Evolutionary conservation across 2,888 invertebrate species (phyloP).

Genomic region (Drosophila sordidapex): DNA sequence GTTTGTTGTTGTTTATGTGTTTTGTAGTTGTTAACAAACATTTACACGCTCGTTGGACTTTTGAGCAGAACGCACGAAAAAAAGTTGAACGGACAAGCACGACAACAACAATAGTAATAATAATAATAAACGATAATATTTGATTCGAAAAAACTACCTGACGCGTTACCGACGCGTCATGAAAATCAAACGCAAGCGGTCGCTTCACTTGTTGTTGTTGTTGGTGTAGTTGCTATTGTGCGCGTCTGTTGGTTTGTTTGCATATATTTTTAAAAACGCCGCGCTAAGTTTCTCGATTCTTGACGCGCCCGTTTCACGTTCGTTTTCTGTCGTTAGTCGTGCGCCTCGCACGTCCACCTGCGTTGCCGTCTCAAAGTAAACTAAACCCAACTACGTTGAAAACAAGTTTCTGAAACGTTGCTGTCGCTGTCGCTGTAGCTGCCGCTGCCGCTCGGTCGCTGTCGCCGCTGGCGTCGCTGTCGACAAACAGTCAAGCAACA

Average conservation of each 20-base stretch:
- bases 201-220: slow-evolving; percentile 29
- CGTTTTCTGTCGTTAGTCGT: slow-evolving; percentile 32
- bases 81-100: slow-evolving; percentile 41
- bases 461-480: slow-evolving; percentile 32
- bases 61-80: slow-evolving; percentile 15
- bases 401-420: slow-evolving; percentile 83
- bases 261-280: slow-evolving; percentile 58
- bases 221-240: slow-evolving; percentile 28
- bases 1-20: slow-evolving; percentile 32
- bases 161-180: slow-evolving; percentile 70
- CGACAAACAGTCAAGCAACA: slow-evolving; percentile 55
- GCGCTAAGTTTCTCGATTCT: slow-evolving; percentile 58
- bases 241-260: slow-evolving; percentile 25
- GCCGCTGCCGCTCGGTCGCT: slow-evolving; percentile 4
- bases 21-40: slow-evolving; percentile 60
- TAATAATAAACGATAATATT: slow-evolving; percentile 8
- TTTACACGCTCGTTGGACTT: slow-evolving; percentile 68
- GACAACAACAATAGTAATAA: slow-evolving; percentile 19
- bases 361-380: slow-evolving; percentile 84
- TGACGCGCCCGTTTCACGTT: slow-evolving; percentile 58
- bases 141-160: slow-evolving; percentile 68
- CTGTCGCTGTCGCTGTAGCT: slow-evolving; percentile 19
- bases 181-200: slow-evolving; percentile 65
- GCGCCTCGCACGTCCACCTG: slow-evolving; percentile 80
- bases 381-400: slow-evolving; percentile 81